phyloP scores from a whole-genome alignment of 2,113 vertebrate species.

The Ifrita kowaldi region DNA sequence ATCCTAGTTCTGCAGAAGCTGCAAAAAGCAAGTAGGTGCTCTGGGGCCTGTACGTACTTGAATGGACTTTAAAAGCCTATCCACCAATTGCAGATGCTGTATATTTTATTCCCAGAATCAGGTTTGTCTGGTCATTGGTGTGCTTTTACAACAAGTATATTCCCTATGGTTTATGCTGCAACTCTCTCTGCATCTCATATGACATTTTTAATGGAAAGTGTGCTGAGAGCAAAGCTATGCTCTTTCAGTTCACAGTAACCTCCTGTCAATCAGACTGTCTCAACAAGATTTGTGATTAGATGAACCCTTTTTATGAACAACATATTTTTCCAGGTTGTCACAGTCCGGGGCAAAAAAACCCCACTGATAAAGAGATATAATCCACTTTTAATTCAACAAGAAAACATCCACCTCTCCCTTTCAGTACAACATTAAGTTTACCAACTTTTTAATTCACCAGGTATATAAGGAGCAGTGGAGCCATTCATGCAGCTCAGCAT shows the following conservation, averaged over 20 bases:
- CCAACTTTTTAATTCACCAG: neutral
- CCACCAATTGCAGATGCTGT: neutral
- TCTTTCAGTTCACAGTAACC: neutral
- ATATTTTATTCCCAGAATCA: neutral
- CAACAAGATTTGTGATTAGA: neutral
- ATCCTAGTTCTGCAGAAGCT: neutral
- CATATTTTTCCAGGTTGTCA: neutral
- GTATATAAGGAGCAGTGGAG: neutral
- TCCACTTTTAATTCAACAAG: neutral
- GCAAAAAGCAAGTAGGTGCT: neutral
- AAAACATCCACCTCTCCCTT: neutral
- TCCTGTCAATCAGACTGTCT: neutral
- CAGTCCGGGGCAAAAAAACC: accelerated
- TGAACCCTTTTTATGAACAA: neutral
- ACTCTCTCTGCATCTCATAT: neutral
- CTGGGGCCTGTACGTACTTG: neutral
- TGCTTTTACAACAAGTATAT: neutral
- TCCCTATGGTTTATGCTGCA: neutral
- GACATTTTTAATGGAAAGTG: neutral
- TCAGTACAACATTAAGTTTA: neutral
- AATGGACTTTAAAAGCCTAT: neutral
- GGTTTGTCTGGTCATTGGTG: neutral
- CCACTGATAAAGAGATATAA: neutral
- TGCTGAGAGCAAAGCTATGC: neutral
- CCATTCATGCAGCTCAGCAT: neutral